Base-by-base conservation (phyloP, 2,888 invertebrate genomes). In the Callimorpha dominula region DNA sequence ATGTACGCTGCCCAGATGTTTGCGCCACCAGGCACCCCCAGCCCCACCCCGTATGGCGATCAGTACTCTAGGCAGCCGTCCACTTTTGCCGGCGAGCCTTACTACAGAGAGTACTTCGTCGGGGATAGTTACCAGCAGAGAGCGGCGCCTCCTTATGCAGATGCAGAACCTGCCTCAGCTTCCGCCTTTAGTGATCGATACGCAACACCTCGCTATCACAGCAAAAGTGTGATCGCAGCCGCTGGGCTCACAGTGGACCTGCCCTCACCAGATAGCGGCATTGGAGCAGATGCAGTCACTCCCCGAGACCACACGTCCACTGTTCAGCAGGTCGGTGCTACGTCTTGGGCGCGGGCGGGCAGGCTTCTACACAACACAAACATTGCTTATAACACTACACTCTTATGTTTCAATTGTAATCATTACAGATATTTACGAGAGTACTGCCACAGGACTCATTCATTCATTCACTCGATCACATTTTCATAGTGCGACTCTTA, bases 261-360 rank as follows among this genome's bases (percentile, higher is more conserved):
- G 90, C 99, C 99, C 49, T 99, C 99, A 86, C 99, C 99, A 49
- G 99, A 99, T 96, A 98, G 98, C 90, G 99, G 99, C 81, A 99
- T 99, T 90, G 99, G 99, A 80, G 98, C 98, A 60, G 98, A 99
- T 90, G 98, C 98, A 85, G 98, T 98, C 91, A 99, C 99, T 77
- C 98, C 99, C 80, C 96, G 98, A 88, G 98, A 98, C 95, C 98
- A 98, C 96, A 97, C 84, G 65, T 84, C 98, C 90, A 97, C 98
- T 91, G 97, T 98, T 87, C 98, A 98, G 96, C 98, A 98, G 98
- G 98, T 98, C 96, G 96, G 97, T 96, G 90, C 85, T 73, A 85
- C 88, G 86, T 82, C 77, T 81, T 80, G 91, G 92, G 93, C 92
- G 94, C 92, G 94, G 93, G 94, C 94, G 93, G 94, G 93, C 93